These are phyloP conservation scores for Acanthosepion pharaonis DNA, from an alignment of 2,888 invertebrate species.

Conservation along the genomic window DNA sequence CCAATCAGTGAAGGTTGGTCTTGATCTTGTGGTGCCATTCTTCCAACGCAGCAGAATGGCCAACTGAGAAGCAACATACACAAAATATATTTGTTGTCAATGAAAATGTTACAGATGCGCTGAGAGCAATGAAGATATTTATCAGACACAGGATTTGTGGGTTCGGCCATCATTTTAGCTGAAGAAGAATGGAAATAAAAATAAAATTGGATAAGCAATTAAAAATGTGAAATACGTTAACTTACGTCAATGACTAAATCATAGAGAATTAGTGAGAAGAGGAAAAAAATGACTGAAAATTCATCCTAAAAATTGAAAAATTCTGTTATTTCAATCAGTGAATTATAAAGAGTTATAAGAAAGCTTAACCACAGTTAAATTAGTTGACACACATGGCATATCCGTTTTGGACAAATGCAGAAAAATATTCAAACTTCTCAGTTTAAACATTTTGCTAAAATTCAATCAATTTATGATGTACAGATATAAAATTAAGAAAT, in stretches of 20 bases:
- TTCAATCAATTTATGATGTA: no score
- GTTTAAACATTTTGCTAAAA: no score
- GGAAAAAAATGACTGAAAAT: background rate
- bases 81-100: background rate
- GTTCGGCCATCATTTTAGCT: background rate
- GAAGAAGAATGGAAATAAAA: background rate
- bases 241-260: background rate
- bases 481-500: no score
- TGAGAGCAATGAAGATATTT: background rate
- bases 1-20: background rate
- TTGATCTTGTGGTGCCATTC: background rate
- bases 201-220: background rate
- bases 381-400: no score
- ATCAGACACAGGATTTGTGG: background rate
- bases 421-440: no score
- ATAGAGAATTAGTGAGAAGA: background rate
- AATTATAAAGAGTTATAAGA: no score
- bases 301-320: background rate
- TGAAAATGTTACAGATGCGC: background rate
- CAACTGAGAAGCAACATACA: background rate
- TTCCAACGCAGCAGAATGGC: background rate
- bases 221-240: background rate
- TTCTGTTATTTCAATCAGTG: no score
- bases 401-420: no score
- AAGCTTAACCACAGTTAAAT: no score